Evolutionary conservation across 2,797 vertebrate genomes (phyloP), one percentile per base, ranked within the genome.

Genomic region (Esox lucius): DNA sequence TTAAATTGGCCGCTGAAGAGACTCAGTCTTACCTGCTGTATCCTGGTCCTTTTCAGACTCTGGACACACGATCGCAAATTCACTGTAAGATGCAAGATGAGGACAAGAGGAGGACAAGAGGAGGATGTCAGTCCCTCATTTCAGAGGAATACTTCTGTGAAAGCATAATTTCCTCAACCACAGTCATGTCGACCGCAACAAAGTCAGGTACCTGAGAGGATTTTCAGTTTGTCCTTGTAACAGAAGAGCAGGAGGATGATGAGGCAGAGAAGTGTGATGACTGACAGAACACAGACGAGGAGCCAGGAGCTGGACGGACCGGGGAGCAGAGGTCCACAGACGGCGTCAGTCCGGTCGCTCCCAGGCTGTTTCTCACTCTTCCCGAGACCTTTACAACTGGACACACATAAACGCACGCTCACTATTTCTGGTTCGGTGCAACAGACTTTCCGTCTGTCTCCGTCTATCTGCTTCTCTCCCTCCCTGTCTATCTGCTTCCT

Each of bases 361-460:
- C 97, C 98, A 4, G 90, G 87, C 62, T 51, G 48, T 0, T 71
- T 87, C 86, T 96, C 95, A 0, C 46, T 88, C 79, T 90, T 90
- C 82, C 96, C 95, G 64, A 93, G 88, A 51, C 89, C 82, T 71
- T 96, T 96, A 83, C 98, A 99, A 82, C 98, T 99, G 81, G 77
- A n/a, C n/a, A 80, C 74, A 62, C 26, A 62, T 9, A 11, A 46
- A 76, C 8, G 79, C 59, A 80, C 24, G 12, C 35, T 56, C 39
- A 69, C 78, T 53, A 78, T 53, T 78, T 59, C 39, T 68, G 66
- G 3, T 42, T n/a, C 15, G 19, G 56, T 59, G 56, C 16, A 74
- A 16, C 19, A 51, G 2, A 5, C 59, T 8, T 4, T 35, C 16
- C 6, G 16, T 35, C 28, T 31, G 15, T 35, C 26, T 66, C 33